These are phyloP conservation scores for Elephantulus edwardii DNA, from an alignment of 2,113 vertebrate genomes.

Conservation along the genomic window DNA sequence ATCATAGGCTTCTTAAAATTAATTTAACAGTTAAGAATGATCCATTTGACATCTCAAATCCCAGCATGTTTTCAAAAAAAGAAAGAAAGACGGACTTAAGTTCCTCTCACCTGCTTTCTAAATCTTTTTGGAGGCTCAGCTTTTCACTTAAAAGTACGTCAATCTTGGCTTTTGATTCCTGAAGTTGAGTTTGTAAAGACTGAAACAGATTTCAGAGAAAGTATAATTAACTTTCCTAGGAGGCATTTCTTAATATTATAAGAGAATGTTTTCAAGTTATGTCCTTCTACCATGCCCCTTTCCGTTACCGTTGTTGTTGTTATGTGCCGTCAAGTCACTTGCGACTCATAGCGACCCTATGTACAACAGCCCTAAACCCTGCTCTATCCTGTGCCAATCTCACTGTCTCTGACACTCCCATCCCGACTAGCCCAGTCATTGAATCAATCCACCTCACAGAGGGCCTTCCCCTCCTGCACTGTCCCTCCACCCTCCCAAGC, in stretches of 20 bases:
- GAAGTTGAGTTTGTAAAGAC: conserved; percentile 90
- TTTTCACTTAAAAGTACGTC: conserved; percentile 87
- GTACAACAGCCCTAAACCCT: too few relatives aligned
- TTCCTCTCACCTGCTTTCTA: conserved; percentile 87
- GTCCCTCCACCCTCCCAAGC: too few relatives aligned
- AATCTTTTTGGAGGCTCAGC: conserved; percentile 84
- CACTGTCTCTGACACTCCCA: too few relatives aligned
- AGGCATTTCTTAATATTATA: conserved; percentile 13
- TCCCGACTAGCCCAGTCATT: too few relatives aligned
- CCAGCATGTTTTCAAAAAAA: not conserved
- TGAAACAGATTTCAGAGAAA: conserved; percentile 70
- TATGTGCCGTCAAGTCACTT: too few relatives aligned
- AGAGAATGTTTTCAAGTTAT: not conserved
- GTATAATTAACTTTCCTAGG: conserved; percentile 24
- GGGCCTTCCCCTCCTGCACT: too few relatives aligned
- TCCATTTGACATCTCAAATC: conserved; percentile 13
- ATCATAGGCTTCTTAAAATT: not conserved
- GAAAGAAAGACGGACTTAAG: conserved; percentile 28
- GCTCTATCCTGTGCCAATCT: too few relatives aligned
- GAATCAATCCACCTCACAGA: too few relatives aligned
- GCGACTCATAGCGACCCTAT: too few relatives aligned
- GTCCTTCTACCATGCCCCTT: too few relatives aligned
- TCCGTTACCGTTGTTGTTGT: too few relatives aligned
- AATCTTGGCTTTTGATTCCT: conserved; percentile 83
- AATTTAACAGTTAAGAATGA: conserved; percentile 8